Conservation (phyloP, 2,113 vertebrate species). For the Corapipo altera region DNA sequence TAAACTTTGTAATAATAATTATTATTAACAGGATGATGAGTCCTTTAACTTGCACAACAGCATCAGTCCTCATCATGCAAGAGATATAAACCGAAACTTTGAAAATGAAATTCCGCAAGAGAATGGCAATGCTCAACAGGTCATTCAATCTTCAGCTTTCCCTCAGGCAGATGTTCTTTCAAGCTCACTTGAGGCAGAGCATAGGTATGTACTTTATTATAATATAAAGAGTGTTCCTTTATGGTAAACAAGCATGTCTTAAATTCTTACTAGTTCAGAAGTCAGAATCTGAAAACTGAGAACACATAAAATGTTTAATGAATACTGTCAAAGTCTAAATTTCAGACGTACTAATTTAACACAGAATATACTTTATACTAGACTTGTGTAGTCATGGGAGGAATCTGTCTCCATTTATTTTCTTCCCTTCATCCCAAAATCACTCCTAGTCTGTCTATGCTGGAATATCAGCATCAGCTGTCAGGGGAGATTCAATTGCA, state of each 20-base stretch:
- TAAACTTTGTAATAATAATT: neutral
- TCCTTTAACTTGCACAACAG: conserved; percentile 73
- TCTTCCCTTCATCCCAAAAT: neutral
- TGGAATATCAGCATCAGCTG: neutral
- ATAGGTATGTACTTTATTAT: conserved; percentile 65
- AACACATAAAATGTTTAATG: neutral
- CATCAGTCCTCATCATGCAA: conserved; percentile 67
- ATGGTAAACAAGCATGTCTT: neutral
- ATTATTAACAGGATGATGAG: conserved; percentile 56
- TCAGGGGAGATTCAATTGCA: neutral
- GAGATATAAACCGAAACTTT: conserved; percentile 76
- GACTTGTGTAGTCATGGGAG: neutral
- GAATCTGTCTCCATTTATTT: neutral
- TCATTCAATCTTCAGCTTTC: conserved; percentile 70
- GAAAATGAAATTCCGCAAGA: conserved; percentile 67
- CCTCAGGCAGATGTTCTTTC: conserved; percentile 76
- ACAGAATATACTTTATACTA: neutral
- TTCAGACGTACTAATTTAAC: neutral
- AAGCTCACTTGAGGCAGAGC: conserved; percentile 81
- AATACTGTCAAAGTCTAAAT: neutral
- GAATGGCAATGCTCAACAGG: conserved; percentile 71
- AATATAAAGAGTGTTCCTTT: neutral
- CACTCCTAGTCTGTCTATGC: neutral
- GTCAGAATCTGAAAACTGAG: neutral
- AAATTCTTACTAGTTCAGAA: neutral